A percentile compares a stretch with the other conserved stretches of the same genome.
Evolutionary conservation across 2,888 invertebrate species (phyloP).

Genomic region (Meliscaeva auricollis): DNA sequence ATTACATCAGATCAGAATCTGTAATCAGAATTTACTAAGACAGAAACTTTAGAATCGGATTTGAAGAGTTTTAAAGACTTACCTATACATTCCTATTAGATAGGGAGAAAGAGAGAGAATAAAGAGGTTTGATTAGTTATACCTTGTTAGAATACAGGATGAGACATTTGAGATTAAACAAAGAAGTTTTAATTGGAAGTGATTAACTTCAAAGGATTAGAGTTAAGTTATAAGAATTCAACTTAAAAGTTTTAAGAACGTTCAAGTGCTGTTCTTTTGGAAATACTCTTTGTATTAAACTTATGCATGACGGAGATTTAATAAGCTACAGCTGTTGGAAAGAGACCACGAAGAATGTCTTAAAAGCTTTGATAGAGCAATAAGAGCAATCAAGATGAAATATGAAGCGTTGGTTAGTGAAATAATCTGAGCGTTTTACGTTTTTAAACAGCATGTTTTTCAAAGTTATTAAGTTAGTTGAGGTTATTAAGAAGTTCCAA

Average conservation of each 20-base stretch:
- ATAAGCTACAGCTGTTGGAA: too few species aligned
- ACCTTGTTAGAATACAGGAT: not conserved
- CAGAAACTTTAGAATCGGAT: not conserved
- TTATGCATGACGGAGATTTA: too few species aligned
- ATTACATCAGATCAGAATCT: constrained; percentile 18
- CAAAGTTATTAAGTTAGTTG: too few species aligned
- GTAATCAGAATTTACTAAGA: not conserved
- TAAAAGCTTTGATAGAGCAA: too few species aligned
- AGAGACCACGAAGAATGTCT: too few species aligned
- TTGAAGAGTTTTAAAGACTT: not conserved
- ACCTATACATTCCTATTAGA: not conserved
- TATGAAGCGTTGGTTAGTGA: too few species aligned
- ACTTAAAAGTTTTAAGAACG: not conserved
- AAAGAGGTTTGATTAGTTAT: not conserved
- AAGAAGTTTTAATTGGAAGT: not conserved
- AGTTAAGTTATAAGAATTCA: not conserved
- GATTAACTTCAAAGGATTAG: not conserved
- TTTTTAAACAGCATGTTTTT: too few species aligned
- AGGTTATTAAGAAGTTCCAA: too few species aligned
- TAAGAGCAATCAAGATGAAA: too few species aligned
- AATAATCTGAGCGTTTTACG: too few species aligned
- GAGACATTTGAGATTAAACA: not conserved
- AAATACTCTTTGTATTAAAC: not conserved
- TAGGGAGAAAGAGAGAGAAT: not conserved
- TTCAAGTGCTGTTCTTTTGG: not conserved